Base-by-base conservation (phyloP, 1,140 invertebrate species). In the Drosophila murphyi region DNA sequence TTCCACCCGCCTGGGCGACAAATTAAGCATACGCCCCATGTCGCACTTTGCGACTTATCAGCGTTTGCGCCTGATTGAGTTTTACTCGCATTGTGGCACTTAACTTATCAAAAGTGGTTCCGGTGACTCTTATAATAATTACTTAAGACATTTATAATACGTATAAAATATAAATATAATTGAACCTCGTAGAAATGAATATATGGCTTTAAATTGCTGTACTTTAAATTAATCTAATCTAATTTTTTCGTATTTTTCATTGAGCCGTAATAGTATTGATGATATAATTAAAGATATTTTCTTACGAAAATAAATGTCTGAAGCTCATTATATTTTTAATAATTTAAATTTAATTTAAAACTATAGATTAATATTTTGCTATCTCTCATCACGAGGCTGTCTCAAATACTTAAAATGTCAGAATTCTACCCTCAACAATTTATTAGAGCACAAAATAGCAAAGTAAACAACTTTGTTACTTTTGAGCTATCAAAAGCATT, bases 1-100 rank as follows among this genome's bases (percentile, higher is more conserved):
- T 43, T n/a, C 39, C 39, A 41, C 35, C 8, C 28, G 10, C 43
- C 37, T 8, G 5, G 32, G 37, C 43, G 55, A 10, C 50, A 72
- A 6, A 70, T 48, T 72, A 70, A 71, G 71, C 67, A 81, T 78
- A 79, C 82, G 71, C 75, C 5, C 7, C 29, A 57, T 65, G 43
- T 8, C 52, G 45, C 67, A 76, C 51, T 43, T 65, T 64, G 43
- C 59, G 8, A 28, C 20, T 34, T 64, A 71, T 55, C 43, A 35
- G 20, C 12, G 3, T 5, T 34, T 43, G 31, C 7, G n/a, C 35
- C 28, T 68, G 45, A 59, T 34, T 50, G 55, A 48, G 20, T 29
- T 65, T 65, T 34, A 29, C 52, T 32, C 41, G 20, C 34, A 29
- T 63, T 6, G 31, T 34, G n/a, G 29, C 32, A 7, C 35, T 37